Evolutionary conservation across 1,140 invertebrate species (phyloP), one percentile per base, ranked within the genome.

Genomic region (Lordiphosa clarofinis): DNA sequence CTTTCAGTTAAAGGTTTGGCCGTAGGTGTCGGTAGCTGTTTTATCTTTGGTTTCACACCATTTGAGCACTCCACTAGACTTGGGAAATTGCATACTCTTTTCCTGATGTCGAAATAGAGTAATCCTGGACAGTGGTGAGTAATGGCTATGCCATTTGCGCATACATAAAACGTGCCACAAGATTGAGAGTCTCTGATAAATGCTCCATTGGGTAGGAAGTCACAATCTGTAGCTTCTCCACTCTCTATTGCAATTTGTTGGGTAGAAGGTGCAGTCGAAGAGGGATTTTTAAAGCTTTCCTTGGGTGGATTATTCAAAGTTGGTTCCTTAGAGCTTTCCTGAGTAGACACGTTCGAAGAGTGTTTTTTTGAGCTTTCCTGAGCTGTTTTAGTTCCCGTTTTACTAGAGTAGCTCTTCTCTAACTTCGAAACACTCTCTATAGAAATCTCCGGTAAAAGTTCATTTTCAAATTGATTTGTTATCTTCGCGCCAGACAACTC

Each of bases 51-150:
- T 10, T 4, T 42, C 24, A 44, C 2, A 9, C 33, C 21, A 28
- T 36, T 10, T 1, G 55, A 43, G 12, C 75, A 79, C 13, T 79
- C 66, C 10, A 79, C 75, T 5, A 74, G 46, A 13, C 39, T 44
- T 5, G 75, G 48, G 9, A 62, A 81, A 43, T 79, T 79, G 37
- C 75, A 79, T 1, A 79, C 70, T 19, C 56, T 71, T 44, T 55
- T 71, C 15, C 47, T 71, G 0, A 67, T 74, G 37, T 79, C 75
- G 9, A 79, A 79, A 19, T 37, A 36, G 1, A 81, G 71, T 13
- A 43, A 11, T 11, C 35, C 44, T 1, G 75, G 75, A 60, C 75
- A 79, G 6, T 31, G 35, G 2, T 38, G 19, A 1, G 54, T 37
- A 43, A 70, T 48, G 1, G 75, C 43, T 9, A 13, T 28, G 1